Evolutionary conservation across 2,113 vertebrate genomes (phyloP), one percentile per base, ranked within the genome.

Genomic region (Andinoacara biseriatus): DNA sequence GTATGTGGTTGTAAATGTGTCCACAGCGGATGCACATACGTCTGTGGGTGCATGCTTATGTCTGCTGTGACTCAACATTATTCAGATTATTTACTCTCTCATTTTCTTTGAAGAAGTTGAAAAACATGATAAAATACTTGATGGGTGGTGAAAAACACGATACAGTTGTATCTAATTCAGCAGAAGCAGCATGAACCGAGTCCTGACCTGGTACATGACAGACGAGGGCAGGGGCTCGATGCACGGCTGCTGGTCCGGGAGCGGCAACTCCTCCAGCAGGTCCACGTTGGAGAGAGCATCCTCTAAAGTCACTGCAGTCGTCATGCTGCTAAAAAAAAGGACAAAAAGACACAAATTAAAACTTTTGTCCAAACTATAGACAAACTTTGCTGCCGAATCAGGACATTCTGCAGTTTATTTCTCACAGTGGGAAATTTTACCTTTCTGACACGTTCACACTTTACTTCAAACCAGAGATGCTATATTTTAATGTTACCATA

Each of bases 251-350:
- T 99, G 98, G 94, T 99, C 98, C 0, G 98, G 98, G 60, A 99
- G 92, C 0, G 98, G 98, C 69, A 99, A 95, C 92, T 99, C 98
- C 90, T 99, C 98, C 95, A 99, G 93, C 88, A 99, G 97, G 90
- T 99, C 98, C 91, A 99, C 98, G 0, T 99, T 99, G 96, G 98
- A 99, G 61, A 99, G 95, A 13, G 98, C 98, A 24, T 99, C 98
- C 85, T 99, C 98, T 82, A 99, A 92, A 0, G 98, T 99, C 86
- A 99, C 98, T 22, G 97, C 95, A 84, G 98, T 96, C 35, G 98
- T 92, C 98, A 99, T 99, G 90, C 58, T 90, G 91, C 95, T 95
- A 81, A 11, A 67, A 81, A 11, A 67, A 54, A 61, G 31, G 4
- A n/a, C 0, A 35, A 60, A 18, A 33, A 15, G 0, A 63, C 60